Conservation (phyloP, 2,888 invertebrate species). For the Dione vanillae region DNA sequence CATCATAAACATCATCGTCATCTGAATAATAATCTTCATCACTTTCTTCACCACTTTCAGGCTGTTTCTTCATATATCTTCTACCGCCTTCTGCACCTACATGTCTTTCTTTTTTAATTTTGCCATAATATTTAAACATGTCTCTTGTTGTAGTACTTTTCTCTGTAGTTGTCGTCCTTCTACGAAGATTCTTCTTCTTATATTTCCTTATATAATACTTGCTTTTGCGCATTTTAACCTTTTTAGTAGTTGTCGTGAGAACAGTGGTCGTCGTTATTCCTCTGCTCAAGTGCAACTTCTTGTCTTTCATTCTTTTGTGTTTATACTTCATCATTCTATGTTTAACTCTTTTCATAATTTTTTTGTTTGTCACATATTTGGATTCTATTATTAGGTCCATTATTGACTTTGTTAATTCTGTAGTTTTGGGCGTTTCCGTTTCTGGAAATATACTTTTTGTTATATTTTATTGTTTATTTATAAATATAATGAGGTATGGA, state of each 20-base stretch:
- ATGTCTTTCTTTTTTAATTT: constrained; percentile 41
- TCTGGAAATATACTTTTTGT: not conserved
- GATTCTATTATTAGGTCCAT: constrained; percentile 13
- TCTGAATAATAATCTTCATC: constrained; percentile 28
- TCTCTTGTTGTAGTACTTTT: constrained; percentile 36
- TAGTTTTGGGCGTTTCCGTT: not conserved
- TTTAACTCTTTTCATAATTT: constrained; percentile 31
- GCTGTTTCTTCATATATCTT: not conserved
- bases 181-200: constrained; percentile 36
- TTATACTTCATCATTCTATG: constrained; percentile 33
- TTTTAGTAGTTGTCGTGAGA: constrained; percentile 24
- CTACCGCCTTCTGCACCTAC: not conserved
- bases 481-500: too few species aligned
- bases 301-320: constrained; percentile 33
- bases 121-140: constrained; percentile 31
- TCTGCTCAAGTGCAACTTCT: constrained; percentile 34
- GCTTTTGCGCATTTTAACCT: constrained; percentile 43
- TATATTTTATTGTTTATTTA: too few species aligned
- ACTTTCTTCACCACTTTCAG: not conserved
- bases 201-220: constrained; percentile 46
- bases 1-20: not conserved
- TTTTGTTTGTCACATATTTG: constrained; percentile 35
- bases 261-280: constrained; percentile 36
- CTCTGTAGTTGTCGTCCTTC: constrained; percentile 39
- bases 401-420: not conserved